Evolutionary conservation across 2,888 invertebrate species (phyloP), one percentile per base, ranked within the genome.

Genomic region (Drosophila macrothrix): DNA sequence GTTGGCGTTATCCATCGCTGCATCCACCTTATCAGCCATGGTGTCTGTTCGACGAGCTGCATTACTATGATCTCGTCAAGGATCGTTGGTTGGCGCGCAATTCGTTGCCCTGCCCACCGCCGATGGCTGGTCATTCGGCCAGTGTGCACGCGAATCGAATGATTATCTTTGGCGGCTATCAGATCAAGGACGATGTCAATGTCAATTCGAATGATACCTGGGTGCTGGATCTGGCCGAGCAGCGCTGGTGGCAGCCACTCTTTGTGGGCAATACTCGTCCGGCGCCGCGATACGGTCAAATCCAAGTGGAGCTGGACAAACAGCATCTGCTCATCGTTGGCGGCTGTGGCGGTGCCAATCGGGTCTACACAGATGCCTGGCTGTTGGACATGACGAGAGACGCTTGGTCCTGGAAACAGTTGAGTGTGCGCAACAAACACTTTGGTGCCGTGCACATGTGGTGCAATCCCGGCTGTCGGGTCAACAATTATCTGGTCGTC

Each of bases 1-100:
- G 99, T 9, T 99, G 98, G 98, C 97, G 98, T 16, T 97, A 98
- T 93, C 98, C 98, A 31, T 96, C 98, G 78, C 94, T 97, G 67
- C 96, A 97, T 93, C 97, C 98, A 59, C 95, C 96, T 56, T 96
- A 97, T 92, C 97, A 97, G 93, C 96, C 96, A 83, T 97, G 97
- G 94, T 96, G 97, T 82, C 95, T 98, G 92, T 99, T 98, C 92
- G 97, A 97, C 93, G 98, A 99, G 93, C 94, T 99, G 63, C 98
- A 99, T 92, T 95, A 97, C 69, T 99, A 98, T 91, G 96, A 96
- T 93, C 96, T 98, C 33, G 94, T 94, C 73, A 95, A 95, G 31
- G 98, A 98, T 93, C 95, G 96, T 82, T 99, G 99, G 97, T 94
- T 89, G 37, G 80, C 90, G 53, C 83, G 91, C 10, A 87, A 86